Evolutionary conservation across 37 sponge, comb jelly and placozoan genomes (phyloP).

Genomic region (Diacarnus erythraeanus): DNA sequence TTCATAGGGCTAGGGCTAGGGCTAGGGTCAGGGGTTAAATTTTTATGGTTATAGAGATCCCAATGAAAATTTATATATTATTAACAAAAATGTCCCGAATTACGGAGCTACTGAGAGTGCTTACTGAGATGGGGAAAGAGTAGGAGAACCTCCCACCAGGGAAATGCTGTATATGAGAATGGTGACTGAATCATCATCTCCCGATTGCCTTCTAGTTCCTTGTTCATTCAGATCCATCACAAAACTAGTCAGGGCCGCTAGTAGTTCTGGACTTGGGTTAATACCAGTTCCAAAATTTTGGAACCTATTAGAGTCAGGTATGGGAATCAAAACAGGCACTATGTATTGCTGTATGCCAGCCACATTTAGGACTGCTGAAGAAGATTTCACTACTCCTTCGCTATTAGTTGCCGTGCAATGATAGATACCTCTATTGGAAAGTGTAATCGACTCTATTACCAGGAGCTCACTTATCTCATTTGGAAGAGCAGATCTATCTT

Average conservation of each 20-base stretch:
- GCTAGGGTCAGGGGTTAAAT: no score
- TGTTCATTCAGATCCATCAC: constrained; percentile 1
- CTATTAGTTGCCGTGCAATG: constrained; percentile 32
- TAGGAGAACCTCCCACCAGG: no score
- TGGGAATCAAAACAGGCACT: neutral
- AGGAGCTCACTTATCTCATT: neutral
- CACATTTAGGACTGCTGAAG: constrained; percentile 13
- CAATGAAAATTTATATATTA: no score
- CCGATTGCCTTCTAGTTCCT: neutral
- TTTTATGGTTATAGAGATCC: no score
- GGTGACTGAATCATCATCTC: neutral
- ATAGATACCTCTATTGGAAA: constrained; percentile 31
- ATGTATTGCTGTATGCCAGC: constrained; percentile 14
- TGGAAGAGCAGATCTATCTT: constrained; percentile 15
- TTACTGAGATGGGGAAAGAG: neutral
- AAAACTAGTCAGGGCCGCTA: neutral
- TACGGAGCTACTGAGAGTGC: neutral
- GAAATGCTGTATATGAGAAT: neutral
- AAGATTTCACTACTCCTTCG: constrained; percentile 1
- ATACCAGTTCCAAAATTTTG: neutral
- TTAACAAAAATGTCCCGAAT: neutral
- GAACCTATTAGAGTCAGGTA: neutral
- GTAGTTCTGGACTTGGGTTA: neutral
- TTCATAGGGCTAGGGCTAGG: no score
- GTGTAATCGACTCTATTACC: neutral